Evolutionary conservation across 2,797 vertebrate genomes (phyloP).

Genomic region (Gorsachius magnificus): DNA sequence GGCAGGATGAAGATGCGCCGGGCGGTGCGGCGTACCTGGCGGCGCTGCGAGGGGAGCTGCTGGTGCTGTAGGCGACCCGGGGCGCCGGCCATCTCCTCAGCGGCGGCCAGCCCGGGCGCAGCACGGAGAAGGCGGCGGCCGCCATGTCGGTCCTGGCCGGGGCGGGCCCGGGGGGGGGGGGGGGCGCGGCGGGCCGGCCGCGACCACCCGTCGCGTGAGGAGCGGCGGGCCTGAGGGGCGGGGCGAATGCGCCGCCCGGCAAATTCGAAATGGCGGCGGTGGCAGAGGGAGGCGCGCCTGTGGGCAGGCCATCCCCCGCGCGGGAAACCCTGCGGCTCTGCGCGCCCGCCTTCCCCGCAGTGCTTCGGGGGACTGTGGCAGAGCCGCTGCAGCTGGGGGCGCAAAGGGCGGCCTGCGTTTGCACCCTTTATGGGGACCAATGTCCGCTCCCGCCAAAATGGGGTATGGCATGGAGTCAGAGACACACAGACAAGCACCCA

Average conservation of each 20-base stretch:
- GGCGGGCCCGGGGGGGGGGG: too few species aligned
- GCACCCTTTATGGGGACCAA: rapidly evolving
- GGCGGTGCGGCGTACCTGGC: background rate
- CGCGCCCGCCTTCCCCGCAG: rapidly evolving
- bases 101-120: background rate
- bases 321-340: background rate
- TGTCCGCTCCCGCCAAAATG: background rate
- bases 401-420: rapidly evolving
- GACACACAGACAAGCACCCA: rapidly evolving
- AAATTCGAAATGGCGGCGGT: background rate
- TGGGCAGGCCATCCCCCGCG: rapidly evolving
- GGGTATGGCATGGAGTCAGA: rapidly evolving
- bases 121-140: background rate
- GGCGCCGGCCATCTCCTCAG: background rate
- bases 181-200: background rate
- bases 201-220: background rate
- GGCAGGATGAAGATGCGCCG: background rate
- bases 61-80: background rate
- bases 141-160: background rate
- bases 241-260: rapidly evolving
- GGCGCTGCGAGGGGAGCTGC: background rate
- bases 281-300: rapidly evolving
- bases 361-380: rapidly evolving
- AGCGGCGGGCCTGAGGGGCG: rapidly evolving
- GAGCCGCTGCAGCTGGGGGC: rapidly evolving